Evolutionary conservation across 2,797 vertebrate species (phyloP), one percentile per base, ranked within the genome.

Genomic region (Petrocephalus sullivani): DNA sequence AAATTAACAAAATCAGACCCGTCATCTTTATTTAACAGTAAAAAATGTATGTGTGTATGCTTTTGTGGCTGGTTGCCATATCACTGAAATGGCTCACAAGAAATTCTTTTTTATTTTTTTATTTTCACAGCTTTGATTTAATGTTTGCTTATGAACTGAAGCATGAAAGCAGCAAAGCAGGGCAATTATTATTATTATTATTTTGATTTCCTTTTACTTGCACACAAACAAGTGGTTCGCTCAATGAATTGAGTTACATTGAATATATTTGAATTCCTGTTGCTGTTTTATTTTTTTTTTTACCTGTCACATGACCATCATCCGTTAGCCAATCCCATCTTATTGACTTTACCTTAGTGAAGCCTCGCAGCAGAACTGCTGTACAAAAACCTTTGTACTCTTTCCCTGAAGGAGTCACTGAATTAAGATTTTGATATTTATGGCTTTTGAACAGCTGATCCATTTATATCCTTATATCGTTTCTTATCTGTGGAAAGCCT

Each of bases 271-370:
- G 12, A 60, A 21, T 57, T 60, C 33, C 21, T 14, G 37, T 83
- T 57, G 2, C 41, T 54, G 28, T n/a, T 64, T 61, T 53, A 49
- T 58, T 37, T 41, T 9, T 46, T 87, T 37, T 28, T 82, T 16
- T 57, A 60, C 21, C 37, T 21, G 9, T 33, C 7, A 23, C 41
- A 23, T 28, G 14, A 28, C 8, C 37, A 9, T 85, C 23, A 19
- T 54, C 16, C 7, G 19, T 49, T 82, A 64, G 49, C 12, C 85
- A 88, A 88, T 71, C 53, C 82, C 54, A 60, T 88, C 56, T 85
- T 88, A 85, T 85, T 61, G 87, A 23, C 87, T 85, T 88, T 82
- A 71, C 23, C 57, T 88, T 85, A 41, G 57, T 6, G 4, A 61
- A 21, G 23, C 81, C 87, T 82, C 4, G 9, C 33, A 82, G 54